Base-by-base conservation (phyloP, 1,140 invertebrate species). In the Drosophila tani region DNA sequence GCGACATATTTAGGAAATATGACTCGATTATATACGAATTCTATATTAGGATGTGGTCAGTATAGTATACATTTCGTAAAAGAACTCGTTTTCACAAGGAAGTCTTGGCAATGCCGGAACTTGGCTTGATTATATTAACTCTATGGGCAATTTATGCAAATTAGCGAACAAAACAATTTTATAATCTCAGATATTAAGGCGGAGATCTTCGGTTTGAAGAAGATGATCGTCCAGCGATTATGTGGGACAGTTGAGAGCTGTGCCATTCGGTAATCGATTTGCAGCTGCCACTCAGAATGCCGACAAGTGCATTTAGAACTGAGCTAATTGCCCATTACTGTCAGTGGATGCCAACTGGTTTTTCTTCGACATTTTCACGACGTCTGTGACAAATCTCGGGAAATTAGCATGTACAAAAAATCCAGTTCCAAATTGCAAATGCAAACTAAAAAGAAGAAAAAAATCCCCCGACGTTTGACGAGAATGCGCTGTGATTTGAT, bases 81-180 rank as follows among this genome's bases (percentile, higher is more conserved):
- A 81, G 35, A 85, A 87, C 83, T 87, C 53, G 83, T 87, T 87
- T 87, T 27, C 17, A 77, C 60, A 81, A 87, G 83, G 83, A 87
- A 87, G 84, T 78, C 67, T 73, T 56, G 53, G 29, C 66, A 15
- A 50, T 51, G 38, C 70, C 83, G 80, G 84, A 87, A 88, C 84
- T 78, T 55, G 41, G 47, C 47, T 50, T 66, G 71, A 57, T 32
- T 76, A 53, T 51, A 67, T 80, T 75, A 79, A 59, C 70, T 73
- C 66, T 74, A 64, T 74, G 67, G 29, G 46, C 46, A 68, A 59
- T 79, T 80, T 84, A 87, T 87, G 83, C 62, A 60, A 87, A 83
- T 84, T 51, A n/a, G 15, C 43, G 17, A 67, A 58, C 68, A 21
- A 41, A 59, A 45, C 32, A 75, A 53, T 68, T 70, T 70, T 41